Evolutionary conservation across 2,888 invertebrate genomes (phyloP), one percentile per base, ranked within the genome.

Genomic region (Harpalus rubripes): DNA sequence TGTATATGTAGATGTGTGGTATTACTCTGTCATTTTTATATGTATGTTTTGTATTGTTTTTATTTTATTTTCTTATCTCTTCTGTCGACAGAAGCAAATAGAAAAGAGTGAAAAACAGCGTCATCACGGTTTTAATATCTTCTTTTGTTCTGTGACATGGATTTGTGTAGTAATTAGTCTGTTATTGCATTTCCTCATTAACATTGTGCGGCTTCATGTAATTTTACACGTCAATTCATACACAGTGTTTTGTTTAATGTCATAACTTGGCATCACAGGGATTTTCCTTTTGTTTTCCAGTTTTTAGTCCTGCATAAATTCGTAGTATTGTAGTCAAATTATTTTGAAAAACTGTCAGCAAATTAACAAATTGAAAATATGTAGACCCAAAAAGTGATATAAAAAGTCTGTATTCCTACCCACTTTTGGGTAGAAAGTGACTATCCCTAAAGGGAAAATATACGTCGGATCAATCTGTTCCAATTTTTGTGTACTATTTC

Each of bases 161-260:
- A 72, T 72, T 72, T 82, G 58, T 82, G 82, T 82, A 52, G 58
- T 82, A 82, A 82, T 82, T 82, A 82, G 32, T 39, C 26, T 82
- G 82, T 82, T 82, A 82, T 68, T 68, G 56, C 68, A 72, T 56
- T 82, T 58, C 44, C 82, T 82, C 82, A 82, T 82, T 82, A 82
- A 39, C 82, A 72, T 72, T 59, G 59, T 39, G 39, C 7, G 61
- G 79, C 41, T 32, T 79, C 79, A 79, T 79, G 79, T 79, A 61
- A 79, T 79, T 68, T 82, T 82, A 68, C 52, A 18, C 65, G 82
- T 58, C 68, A 56, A 68, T 56, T 82, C 56, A 18, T n/a, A 18
- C 44, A 68, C 52, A 68, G 8, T 82, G 56, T 56, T 68, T 82
- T 68, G 82, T 82, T 65, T 72, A 22, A 68, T 56, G 16, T 16